These are phyloP conservation scores for Prionchulus punctatus DNA, from an alignment of 2,888 invertebrate species.

Conservation along the genomic window DNA sequence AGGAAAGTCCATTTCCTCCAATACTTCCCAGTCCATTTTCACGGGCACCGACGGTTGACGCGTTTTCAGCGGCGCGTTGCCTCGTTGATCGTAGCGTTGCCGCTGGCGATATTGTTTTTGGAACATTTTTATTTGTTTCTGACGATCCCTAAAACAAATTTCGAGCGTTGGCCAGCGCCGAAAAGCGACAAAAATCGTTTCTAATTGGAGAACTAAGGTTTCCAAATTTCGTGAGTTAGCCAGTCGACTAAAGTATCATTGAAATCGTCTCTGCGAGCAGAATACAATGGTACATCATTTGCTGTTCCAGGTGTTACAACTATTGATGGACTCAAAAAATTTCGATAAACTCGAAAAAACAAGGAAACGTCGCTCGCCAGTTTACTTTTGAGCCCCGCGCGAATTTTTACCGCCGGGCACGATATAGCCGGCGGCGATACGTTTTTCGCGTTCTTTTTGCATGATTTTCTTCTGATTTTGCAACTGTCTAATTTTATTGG, in stretches of 20 bases:
- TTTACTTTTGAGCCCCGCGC: conserved; percentile 46
- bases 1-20: conserved; percentile 91
- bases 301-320: background rate
- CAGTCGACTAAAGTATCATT: no score
- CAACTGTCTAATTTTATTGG: conserved; percentile 7
- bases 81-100: background rate
- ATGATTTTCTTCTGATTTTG: conserved; percentile 21
- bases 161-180: no score
- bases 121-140: no score
- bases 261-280: no score
- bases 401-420: conserved; percentile 46
- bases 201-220: no score
- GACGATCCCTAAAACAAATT: no score
- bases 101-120: background rate
- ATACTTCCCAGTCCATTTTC: conserved; percentile 82
- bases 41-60: conserved; percentile 92
- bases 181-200: no score
- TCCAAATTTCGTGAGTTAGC: no score
- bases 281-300: no score
- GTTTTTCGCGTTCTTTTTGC: conserved; percentile 28
- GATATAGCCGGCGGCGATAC: conserved; percentile 26
- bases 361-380: background rate
- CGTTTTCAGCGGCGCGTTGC: conserved; percentile 45
- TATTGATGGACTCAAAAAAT: background rate
- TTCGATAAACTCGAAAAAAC: background rate